Percentiles rank a stretch among this genome's conserved stretches.
Evolutionary conservation across 2,113 vertebrate species (phyloP).

Genomic region (Kobus ellipsiprymnus): DNA sequence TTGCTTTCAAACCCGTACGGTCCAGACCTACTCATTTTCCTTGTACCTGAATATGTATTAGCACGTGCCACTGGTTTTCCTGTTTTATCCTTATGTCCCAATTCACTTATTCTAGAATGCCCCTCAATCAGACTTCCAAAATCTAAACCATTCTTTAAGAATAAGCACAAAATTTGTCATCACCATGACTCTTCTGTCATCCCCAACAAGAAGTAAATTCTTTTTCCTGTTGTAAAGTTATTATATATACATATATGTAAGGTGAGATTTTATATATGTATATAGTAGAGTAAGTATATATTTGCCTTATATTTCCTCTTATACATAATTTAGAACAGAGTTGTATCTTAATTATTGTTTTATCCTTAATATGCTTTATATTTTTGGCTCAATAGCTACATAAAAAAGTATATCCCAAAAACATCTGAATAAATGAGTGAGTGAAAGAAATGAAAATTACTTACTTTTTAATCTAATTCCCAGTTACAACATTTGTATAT

Average conservation of each 20-base stretch:
- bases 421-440: neutral
- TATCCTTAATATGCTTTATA: neutral
- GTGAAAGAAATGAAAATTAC: neutral
- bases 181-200: neutral
- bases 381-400: neutral
- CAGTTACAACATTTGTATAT: neutral
- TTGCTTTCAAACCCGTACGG: neutral
- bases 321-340: neutral
- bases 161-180: neutral
- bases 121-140: neutral
- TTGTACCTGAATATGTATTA: neutral
- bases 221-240: neutral
- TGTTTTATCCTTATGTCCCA: neutral
- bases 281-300: neutral
- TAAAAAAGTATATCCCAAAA: neutral
- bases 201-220: neutral
- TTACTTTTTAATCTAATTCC: neutral
- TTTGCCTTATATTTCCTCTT: neutral
- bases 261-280: neutral
- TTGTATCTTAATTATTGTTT: neutral
- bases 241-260: neutral
- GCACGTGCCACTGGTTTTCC: neutral
- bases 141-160: neutral
- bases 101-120: neutral
- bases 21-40: neutral